Base-by-base conservation (phyloP, 1,140 invertebrate genomes). In the Formica selysi region DNA sequence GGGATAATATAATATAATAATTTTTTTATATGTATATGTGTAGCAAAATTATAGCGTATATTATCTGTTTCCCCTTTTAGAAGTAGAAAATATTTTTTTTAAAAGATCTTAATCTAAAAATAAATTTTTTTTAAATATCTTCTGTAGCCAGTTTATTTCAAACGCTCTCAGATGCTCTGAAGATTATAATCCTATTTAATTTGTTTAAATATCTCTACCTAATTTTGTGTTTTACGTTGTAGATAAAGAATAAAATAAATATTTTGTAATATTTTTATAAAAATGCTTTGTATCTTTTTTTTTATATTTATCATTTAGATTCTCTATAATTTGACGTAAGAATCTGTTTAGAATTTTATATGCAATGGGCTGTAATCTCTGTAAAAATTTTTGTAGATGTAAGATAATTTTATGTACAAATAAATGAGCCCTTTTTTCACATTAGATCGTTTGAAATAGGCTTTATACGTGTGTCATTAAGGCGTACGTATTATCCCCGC, bases 401-500 rank as follows among this genome's bases (percentile, higher is more conserved):
- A 32, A 76, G 38, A 29, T 2, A 70, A 68, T 19, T 68, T 70
- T 57, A 26, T 5, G 19, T 16, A 57, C 1, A 65, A 65, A 0
- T 36, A 26, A 41, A 54, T 70, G 67, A 57, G 13, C 3, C 19
- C 11, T 16, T 16, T 44, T 74, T 13, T 36, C 36, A 32, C 22
- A 74, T 22, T 48, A 48, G 26, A 54, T 62, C 57, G 38, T 44
- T 61, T 74, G 59, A 83, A 62, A 48, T 41, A n/a, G 26, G 68
- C 54, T 83, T 74, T 61, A 61, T 61, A 26, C 38, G 13, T 81
- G 48, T 57, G 11, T 32, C 13, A 10, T 74, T 74, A 83, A 61
- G 4, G 70, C 61, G 73, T 44, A 62, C 62, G 74, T 78, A 86
- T 84, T 90, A 91, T 89, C 91, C 91, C 91, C 91, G 91, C 91